Conservation (phyloP, 2,888 invertebrate species). For the Zygaena filipendulae region DNA sequence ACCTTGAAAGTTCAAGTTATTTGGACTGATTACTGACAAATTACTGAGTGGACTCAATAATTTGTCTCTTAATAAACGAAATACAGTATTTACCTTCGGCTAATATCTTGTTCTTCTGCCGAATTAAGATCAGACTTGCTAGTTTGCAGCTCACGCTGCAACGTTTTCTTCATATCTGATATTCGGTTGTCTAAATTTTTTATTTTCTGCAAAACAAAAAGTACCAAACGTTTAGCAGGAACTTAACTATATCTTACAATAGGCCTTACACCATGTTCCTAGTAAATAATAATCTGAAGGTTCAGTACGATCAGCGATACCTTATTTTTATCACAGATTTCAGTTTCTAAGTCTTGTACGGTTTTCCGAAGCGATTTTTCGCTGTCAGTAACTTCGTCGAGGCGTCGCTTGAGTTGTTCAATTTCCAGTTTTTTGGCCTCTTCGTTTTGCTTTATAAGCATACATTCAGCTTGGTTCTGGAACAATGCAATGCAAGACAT, state of each 20-base stretch:
- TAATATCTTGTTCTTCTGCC: slow-evolving; percentile 72
- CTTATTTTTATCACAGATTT: slow-evolving; percentile 73
- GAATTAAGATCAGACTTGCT: slow-evolving; percentile 69
- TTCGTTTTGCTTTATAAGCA: slow-evolving; percentile 56
- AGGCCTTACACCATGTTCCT: no score
- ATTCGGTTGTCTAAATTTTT: slow-evolving; percentile 89
- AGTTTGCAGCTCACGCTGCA: slow-evolving; percentile 85
- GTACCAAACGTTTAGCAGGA: no score
- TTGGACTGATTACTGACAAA: no score
- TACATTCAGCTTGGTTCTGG: slow-evolving; percentile 57
- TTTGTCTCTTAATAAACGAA: no score
- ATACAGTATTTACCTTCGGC: slow-evolving; percentile 52
- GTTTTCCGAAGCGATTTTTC: slow-evolving; percentile 44
- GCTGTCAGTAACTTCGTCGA: slow-evolving; percentile 57
- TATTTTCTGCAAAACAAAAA: slow-evolving; percentile 72
- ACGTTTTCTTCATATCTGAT: slow-evolving; percentile 90
- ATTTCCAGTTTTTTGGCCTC: slow-evolving; percentile 35
- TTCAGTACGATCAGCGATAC: no score
- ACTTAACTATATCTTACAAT: no score
- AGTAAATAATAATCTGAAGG: no score
- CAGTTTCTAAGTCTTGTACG: slow-evolving; percentile 63
- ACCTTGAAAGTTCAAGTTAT: no score
- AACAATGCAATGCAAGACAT: slow-evolving; percentile 11
- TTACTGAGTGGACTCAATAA: no score
- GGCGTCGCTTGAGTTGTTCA: slow-evolving; percentile 39